Evolutionary conservation across 2,113 vertebrate species (phyloP), one percentile per base, ranked within the genome.

Genomic region (Chloroceryle aenea): DNA sequence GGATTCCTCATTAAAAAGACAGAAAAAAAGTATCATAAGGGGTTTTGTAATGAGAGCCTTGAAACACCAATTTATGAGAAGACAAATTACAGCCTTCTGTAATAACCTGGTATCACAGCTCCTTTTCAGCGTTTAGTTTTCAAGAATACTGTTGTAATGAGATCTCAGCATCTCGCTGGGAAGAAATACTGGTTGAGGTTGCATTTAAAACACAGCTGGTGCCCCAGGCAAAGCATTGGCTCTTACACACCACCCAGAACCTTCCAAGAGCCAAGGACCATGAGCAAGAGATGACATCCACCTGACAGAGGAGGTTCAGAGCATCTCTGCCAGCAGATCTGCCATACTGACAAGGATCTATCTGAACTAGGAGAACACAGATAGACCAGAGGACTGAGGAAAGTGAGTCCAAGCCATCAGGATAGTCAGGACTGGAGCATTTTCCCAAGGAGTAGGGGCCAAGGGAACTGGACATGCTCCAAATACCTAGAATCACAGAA

Each of bases 401-500:
- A 19, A 16, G 17, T 0, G 7, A 90, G 18, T 15, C 22, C 14
- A 32, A 2, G 18, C 9, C 26, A 11, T 10, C 5, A 0, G 47
- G 23, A 36, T 26, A 34, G 30, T 25, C 76, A 34, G 22, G 45
- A 9, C 30, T 19, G 34, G 4, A 71, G 30, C 15, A 23, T 6
- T 9, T 62, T 6, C 8, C 15, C 10, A 19, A 12, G 5, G 27
- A 27, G 0, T 2, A 76, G 7, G 4, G 22, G 15, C n/a, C 64
- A 63, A 12, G 27, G 45, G 21, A 36, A 25, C 15, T 6, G 10
- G 15, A 14, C 45, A 77, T 61, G 9, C 12, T 66, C 9, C 47
- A 61, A 66, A 26, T 20, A 82, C 10, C 9, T 6, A 76, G 50
- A 55, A 50, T n/a, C n/a, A 53, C 19, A 89, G 56, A 56, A 43